Base-by-base conservation (phyloP, 2,888 invertebrate genomes). In the Rhorus exstirpatorius region DNA sequence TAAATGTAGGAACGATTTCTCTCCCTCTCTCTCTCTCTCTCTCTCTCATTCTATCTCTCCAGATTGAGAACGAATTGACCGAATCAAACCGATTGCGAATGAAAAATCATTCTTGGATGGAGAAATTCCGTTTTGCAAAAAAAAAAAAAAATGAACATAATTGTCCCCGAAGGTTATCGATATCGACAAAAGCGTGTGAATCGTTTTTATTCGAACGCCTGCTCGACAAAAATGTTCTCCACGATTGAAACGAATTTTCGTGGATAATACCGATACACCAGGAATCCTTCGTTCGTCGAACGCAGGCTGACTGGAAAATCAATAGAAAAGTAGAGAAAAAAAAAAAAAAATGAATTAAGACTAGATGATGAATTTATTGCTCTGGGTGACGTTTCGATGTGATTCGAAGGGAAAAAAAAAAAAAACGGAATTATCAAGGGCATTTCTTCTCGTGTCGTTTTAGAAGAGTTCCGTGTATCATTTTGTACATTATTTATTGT, bases 141-240 rank as follows among this genome's bases (percentile, higher is more conserved):
- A 49, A 24, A 26, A 10, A 19, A 10, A 8, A 71, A 24, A n/a
- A n/a, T 31, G 35, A 53, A 46, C 44, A 26, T n/a, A 65, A 38
- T 38, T 26, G 14, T 41, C 41, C n/a, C 19, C 31, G 17, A 17
- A 19, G 3, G 31, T 17, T 12, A 24, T 49, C 31, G 8, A 17
- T 7, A 26, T 41, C 8, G 1, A 63, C 24, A 31, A 31, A 31
- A 31, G n/a, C 31, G 31, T 31, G 2, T 31, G 31, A 31, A 84
- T 51, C 80, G 71, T 49, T 35, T 76, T 71, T 61, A 53, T 89
- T 86, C 90, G 84, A 92, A 90, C 92, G 91, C 92, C 92, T 91
- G 89, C 88, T 87, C 86, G 87, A 88, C 86, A 82, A 83, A 86
- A 26, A 86, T 87, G 70, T 19, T 75, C 44, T 49, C 41, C 70